These are phyloP conservation scores for Salarias fasciatus DNA, from an alignment of 2,797 vertebrate species.

Conservation along the genomic window DNA sequence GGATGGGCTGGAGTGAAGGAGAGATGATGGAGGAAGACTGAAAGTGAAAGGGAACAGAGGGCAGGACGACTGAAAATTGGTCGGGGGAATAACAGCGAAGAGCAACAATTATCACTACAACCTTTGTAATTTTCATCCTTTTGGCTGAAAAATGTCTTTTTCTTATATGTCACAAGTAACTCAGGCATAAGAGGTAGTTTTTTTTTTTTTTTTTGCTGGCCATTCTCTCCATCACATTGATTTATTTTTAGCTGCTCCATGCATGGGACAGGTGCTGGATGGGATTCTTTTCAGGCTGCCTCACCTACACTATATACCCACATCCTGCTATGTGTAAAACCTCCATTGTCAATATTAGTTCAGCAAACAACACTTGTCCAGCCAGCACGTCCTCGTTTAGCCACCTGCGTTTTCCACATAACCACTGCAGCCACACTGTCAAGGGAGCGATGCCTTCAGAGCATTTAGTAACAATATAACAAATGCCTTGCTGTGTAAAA, in stretches of 20 bases:
- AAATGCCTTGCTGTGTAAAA: not conserved
- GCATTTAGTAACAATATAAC: conserved; percentile 18
- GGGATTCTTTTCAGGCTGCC: conserved; percentile 27
- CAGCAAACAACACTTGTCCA: conserved; percentile 55
- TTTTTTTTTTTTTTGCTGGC: not conserved
- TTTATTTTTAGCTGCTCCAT: conserved; percentile 6
- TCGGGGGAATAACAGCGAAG: conserved; percentile 15
- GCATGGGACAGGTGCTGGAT: conserved; percentile 22
- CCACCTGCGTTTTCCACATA: conserved; percentile 21
- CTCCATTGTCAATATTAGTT: conserved; percentile 64
- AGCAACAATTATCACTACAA: conserved; percentile 9
- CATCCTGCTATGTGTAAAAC: conserved; percentile 55
- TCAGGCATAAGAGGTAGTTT: too few relatives aligned
- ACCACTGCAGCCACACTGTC: conserved; percentile 3
- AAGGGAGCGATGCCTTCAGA: conserved; percentile 4
- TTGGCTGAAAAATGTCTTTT: not conserved
- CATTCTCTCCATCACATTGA: not conserved
- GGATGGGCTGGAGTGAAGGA: conserved; percentile 36
- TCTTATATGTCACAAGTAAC: not conserved
- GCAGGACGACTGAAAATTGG: conserved; percentile 34
- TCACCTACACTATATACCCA: conserved; percentile 22
- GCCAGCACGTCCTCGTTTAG: conserved; percentile 33
- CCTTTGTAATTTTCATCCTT: not conserved
- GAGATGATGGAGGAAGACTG: conserved; percentile 49
- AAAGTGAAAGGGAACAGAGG: conserved; percentile 36